A percentile compares a stretch with the other conserved stretches of the same genome.
Conservation (phyloP, 2,888 invertebrate genomes). For the Schizotus pectinicornis region DNA sequence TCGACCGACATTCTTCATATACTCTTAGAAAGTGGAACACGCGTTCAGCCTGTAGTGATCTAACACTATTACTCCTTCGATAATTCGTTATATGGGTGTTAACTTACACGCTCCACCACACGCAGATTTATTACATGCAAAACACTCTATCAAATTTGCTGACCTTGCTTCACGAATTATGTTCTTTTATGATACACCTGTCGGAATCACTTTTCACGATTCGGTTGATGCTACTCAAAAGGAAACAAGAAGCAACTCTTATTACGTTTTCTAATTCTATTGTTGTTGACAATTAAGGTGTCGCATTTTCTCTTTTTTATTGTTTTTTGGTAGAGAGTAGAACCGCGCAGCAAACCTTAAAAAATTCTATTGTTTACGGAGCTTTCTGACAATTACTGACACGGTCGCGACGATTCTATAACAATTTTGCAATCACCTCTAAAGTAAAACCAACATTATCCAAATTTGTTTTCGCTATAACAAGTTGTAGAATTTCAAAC, state of each 20-base stretch:
- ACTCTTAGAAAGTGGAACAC: slow-evolving; percentile 50
- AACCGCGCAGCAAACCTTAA: slow-evolving; percentile 28
- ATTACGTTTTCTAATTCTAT: slow-evolving; percentile 17
- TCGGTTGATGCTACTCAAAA: neutral
- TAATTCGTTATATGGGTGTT: neutral
- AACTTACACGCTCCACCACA: slow-evolving; percentile 3
- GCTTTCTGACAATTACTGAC: slow-evolving; percentile 9
- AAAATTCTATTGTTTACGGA: slow-evolving; percentile 12
- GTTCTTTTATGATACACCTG: neutral
- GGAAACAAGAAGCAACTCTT: neutral
- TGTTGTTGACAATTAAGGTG: slow-evolving; percentile 24
- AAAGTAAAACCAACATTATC: too few species aligned
- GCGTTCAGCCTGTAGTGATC: slow-evolving; percentile 39
- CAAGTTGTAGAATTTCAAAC: too few species aligned
- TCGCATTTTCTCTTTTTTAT: slow-evolving; percentile 40
- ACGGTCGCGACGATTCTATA: too few species aligned
- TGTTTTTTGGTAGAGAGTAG: slow-evolving; percentile 47
- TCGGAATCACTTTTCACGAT: neutral
- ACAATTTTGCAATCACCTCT: too few species aligned
- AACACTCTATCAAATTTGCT: neutral
- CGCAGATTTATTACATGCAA: too few species aligned
- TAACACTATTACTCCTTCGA: slow-evolving; percentile 29
- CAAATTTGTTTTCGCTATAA: too few species aligned
- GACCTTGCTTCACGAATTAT: neutral
- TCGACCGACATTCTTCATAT: slow-evolving; percentile 45